Percentiles rank a stretch among this genome's conserved stretches.
Evolutionary conservation across 2,888 invertebrate species (phyloP).

Genomic region (Acanthoscelides obtectus): DNA sequence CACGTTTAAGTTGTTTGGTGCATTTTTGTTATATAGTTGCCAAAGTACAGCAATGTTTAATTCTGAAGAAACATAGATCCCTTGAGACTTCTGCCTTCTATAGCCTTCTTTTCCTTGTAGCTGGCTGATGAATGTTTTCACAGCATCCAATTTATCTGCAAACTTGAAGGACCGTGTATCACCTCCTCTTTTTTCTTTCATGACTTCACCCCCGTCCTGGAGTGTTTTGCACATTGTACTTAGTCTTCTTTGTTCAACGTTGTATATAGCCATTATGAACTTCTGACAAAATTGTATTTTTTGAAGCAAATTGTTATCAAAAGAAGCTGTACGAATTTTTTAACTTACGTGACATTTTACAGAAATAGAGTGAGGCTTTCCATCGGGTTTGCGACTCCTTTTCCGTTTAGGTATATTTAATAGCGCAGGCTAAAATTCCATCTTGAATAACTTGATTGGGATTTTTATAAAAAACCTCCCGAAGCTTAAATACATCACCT

Average conservation of each 20-base stretch:
- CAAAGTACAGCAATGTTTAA: conserved; percentile 3
- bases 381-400: not conserved
- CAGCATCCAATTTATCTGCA: not conserved
- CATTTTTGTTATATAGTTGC: conserved; percentile 5
- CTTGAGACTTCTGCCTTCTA: conserved; percentile 5
- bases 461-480: conserved; percentile 4
- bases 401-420: not conserved
- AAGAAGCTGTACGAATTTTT: not conserved
- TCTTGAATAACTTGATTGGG: not conserved
- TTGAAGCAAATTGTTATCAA: not conserved
- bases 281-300: not conserved
- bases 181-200: not conserved
- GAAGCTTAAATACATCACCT: conserved; percentile 3
- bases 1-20: not conserved
- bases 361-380: not conserved
- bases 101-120: conserved; percentile 4
- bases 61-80: conserved; percentile 1
- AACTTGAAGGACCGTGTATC: not conserved
- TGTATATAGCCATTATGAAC: not conserved
- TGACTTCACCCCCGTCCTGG: not conserved
- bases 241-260: not conserved
- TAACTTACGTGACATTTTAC: not conserved
- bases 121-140: not conserved
- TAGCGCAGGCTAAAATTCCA: not conserved
- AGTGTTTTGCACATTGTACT: not conserved